Conservation (phyloP, 2,888 invertebrate genomes). For the Camptogramma bilineatum region DNA sequence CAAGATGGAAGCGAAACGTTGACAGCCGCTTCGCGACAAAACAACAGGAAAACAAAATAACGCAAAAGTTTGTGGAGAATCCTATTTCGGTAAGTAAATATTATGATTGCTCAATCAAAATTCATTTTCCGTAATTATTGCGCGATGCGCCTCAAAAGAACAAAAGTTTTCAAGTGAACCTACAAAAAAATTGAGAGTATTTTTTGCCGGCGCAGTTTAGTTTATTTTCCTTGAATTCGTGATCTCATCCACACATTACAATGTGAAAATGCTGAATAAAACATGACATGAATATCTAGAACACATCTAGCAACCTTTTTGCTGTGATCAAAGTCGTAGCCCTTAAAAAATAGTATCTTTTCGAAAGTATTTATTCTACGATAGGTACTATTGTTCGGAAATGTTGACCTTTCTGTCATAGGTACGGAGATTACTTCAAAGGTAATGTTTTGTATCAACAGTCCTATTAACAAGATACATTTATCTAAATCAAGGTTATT, state of each 20-base stretch:
- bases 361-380: not conserved
- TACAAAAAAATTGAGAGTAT: conserved; percentile 53
- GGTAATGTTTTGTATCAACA: conserved; percentile 3
- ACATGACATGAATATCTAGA: conserved; percentile 44
- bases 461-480: conserved; percentile 14
- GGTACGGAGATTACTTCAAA: not conserved
- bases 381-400: not conserved
- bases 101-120: conserved; percentile 38
- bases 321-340: not conserved
- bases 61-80: conserved; percentile 65
- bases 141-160: not conserved
- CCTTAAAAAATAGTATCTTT: not conserved
- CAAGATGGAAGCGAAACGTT: conserved; percentile 82
- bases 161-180: conserved; percentile 40
- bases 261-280: conserved; percentile 52
- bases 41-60: conserved; percentile 80
- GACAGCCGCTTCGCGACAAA: conserved; percentile 75
- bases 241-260: conserved; percentile 49
- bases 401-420: conserved; percentile 10
- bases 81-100: conserved; percentile 71
- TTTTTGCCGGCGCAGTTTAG: conserved; percentile 54
- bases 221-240: conserved; percentile 50
- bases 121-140: conserved; percentile 1
- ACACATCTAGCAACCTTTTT: conserved; percentile 41
- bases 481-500: conserved; percentile 17